Evolutionary conservation across 92 coral and sea anemone genomes (phyloP).

Genomic region (Phenganax stokvisi): DNA sequence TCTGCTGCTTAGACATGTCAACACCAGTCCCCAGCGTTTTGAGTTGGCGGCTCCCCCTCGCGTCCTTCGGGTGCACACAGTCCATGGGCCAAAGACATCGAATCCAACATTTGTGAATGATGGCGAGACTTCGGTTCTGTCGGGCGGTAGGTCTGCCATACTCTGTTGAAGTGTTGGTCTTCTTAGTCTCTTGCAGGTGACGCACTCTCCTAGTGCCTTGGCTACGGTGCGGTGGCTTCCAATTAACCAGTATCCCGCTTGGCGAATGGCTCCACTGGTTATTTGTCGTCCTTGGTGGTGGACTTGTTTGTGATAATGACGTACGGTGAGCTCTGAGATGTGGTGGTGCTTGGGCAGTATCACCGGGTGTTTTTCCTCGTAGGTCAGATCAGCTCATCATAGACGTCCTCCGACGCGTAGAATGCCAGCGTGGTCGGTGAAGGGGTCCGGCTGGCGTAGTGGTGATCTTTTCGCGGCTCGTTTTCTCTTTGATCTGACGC

Average conservation of each 20-base stretch:
- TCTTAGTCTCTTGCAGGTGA: constrained; percentile 36
- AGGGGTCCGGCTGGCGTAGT: not conserved
- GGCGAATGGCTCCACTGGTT: constrained; percentile 6
- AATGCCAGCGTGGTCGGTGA: not conserved
- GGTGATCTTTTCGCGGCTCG: not conserved
- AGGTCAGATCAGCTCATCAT: not conserved
- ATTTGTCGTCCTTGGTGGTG: constrained; percentile 18
- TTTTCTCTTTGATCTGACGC: too few species aligned
- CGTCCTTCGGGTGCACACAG: constrained; percentile 5
- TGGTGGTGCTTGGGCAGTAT: constrained; percentile 19
- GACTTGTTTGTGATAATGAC: constrained; percentile 10
- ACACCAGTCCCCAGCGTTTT: constrained; percentile 52
- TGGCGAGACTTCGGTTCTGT: constrained; percentile 30
- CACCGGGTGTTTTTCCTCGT: constrained; percentile 3
- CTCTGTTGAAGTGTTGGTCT: constrained; percentile 27
- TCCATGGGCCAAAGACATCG: constrained; percentile 41
- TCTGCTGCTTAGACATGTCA: constrained; percentile 42
- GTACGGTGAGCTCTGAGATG: not conserved
- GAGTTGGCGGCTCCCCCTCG: constrained; percentile 48
- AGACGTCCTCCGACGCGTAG: constrained; percentile 12
- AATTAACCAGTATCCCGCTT: constrained; percentile 36
- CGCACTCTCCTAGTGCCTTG: constrained; percentile 21
- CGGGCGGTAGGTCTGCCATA: constrained; percentile 36
- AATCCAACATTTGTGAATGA: constrained; percentile 27
- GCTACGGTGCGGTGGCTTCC: constrained; percentile 19